A percentile compares a stretch with the other conserved stretches of the same genome.
Conservation (phyloP, 2,797 vertebrate genomes). For the Pristis pectinata region DNA sequence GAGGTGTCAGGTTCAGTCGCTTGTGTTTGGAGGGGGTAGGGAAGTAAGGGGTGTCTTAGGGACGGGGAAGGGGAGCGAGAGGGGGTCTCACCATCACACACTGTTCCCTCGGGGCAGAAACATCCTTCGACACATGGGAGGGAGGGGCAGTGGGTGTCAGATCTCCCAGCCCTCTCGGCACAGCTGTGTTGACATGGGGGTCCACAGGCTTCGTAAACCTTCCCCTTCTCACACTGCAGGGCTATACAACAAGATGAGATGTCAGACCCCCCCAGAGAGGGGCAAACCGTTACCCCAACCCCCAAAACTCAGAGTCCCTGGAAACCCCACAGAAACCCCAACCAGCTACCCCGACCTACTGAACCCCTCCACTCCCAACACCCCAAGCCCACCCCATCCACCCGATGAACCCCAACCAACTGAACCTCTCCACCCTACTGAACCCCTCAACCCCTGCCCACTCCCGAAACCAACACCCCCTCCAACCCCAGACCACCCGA, state of each 20-base stretch:
- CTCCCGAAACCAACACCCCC: too few species aligned
- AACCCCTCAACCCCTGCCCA: too few species aligned
- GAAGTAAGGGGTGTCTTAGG: not conserved
- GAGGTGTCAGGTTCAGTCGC: too few species aligned
- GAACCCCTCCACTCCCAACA: too few species aligned
- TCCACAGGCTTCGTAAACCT: constrained; percentile 76
- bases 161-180: constrained; percentile 48
- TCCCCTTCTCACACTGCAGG: constrained; percentile 77
- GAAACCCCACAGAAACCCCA: too few species aligned
- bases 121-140: constrained; percentile 79
- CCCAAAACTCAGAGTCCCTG: too few species aligned
- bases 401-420: too few species aligned
- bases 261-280: not conserved
- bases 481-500: not conserved
- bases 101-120: constrained; percentile 69
- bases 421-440: not conserved
- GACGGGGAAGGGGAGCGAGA: not conserved
- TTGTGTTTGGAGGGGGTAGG: too few species aligned
- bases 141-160: constrained; percentile 56
- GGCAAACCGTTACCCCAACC: too few species aligned
- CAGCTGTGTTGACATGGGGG: constrained; percentile 67
- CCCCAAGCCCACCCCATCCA: too few species aligned
- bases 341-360: too few species aligned
- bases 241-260: constrained; percentile 53
- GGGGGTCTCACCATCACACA: constrained; percentile 59